Conservation (phyloP, 2,797 vertebrate species). For the Apogon hyalosoma region DNA sequence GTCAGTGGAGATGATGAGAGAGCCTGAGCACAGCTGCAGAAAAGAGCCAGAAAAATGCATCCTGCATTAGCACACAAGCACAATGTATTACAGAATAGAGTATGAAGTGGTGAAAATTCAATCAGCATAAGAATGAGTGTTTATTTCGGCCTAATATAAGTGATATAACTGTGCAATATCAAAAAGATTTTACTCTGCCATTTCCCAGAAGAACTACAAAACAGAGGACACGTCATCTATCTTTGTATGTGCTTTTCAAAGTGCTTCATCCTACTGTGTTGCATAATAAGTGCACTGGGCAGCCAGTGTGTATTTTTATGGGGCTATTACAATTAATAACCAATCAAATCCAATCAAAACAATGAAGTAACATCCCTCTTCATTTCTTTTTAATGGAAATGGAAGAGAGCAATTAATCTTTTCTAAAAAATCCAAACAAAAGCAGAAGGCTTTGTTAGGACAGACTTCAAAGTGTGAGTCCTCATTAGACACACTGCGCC, state of each 20-base stretch:
- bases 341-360: slow-evolving; percentile 55
- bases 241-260: slow-evolving; percentile 13
- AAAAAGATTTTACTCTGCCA: neutral
- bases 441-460: slow-evolving; percentile 53
- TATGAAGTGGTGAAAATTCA: slow-evolving; percentile 27
- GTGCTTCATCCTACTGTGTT: slow-evolving; percentile 27
- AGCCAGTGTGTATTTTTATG: slow-evolving; percentile 8
- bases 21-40: slow-evolving; percentile 62
- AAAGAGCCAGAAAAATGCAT: slow-evolving; percentile 59
- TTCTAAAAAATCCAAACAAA: slow-evolving; percentile 55
- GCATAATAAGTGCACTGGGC: slow-evolving; percentile 1
- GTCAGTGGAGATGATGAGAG: slow-evolving; percentile 77
- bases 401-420: slow-evolving; percentile 55
- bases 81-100: slow-evolving; percentile 17
- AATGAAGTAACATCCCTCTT: slow-evolving; percentile 33
- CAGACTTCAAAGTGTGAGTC: slow-evolving; percentile 71
- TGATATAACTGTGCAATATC: slow-evolving; percentile 2
- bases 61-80: slow-evolving; percentile 27
- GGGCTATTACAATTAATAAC: slow-evolving; percentile 43
- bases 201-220: slow-evolving; percentile 22
- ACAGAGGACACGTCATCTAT: slow-evolving; percentile 5
- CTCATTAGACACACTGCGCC: slow-evolving; percentile 67
- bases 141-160: slow-evolving; percentile 18
- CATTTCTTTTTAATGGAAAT: slow-evolving; percentile 61
- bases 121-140: slow-evolving; percentile 39